Percentiles rank a stretch among this genome's conserved stretches.
These are phyloP conservation scores for Brienomyrus brachyistius DNA, from an alignment of 2,113 vertebrate genomes.

Conservation along the genomic window DNA sequence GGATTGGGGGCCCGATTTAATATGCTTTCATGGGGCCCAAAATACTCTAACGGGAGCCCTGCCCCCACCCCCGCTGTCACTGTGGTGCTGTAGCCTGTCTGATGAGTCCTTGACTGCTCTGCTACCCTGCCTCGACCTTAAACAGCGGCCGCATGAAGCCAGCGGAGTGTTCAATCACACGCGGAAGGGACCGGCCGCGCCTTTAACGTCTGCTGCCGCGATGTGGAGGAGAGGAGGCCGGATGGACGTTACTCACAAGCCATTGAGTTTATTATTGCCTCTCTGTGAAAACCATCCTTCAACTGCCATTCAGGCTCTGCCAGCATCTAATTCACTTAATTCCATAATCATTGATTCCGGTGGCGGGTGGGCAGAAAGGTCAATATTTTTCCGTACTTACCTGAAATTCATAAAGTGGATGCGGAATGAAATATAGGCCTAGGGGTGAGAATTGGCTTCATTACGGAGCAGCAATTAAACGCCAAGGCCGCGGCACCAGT, in stretches of 20 bases:
- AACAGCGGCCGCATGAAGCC: not conserved
- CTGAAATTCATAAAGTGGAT: constrained; percentile 16
- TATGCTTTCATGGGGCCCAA: not conserved
- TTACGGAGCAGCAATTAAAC: constrained; percentile 9
- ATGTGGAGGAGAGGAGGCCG: not conserved
- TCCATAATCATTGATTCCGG: constrained; percentile 46
- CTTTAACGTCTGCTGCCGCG: constrained; percentile 28
- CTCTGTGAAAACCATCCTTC: constrained; percentile 48
- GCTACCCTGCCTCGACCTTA: not conserved
- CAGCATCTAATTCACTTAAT: constrained; percentile 45
- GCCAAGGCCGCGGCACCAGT: not conserved
- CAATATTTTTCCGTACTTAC: constrained; percentile 16
- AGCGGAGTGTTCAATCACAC: not conserved
- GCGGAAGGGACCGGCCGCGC: constrained; percentile 6
- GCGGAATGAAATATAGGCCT: not conserved
- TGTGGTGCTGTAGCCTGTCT: not conserved
- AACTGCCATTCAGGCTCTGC: constrained; percentile 24
- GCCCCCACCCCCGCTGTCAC: not conserved
- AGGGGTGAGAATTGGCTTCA: constrained; percentile 4
- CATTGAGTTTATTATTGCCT: constrained; percentile 43
- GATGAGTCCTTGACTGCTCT: not conserved
- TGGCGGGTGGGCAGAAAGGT: constrained; percentile 39
- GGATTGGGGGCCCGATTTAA: not conserved
- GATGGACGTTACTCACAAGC: constrained; percentile 35
- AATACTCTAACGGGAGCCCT: not conserved